A percentile compares a stretch with the other conserved stretches of the same genome.
Evolutionary conservation across 2,888 invertebrate genomes (phyloP).

Genomic region (Zhuqinia jingwanae): DNA sequence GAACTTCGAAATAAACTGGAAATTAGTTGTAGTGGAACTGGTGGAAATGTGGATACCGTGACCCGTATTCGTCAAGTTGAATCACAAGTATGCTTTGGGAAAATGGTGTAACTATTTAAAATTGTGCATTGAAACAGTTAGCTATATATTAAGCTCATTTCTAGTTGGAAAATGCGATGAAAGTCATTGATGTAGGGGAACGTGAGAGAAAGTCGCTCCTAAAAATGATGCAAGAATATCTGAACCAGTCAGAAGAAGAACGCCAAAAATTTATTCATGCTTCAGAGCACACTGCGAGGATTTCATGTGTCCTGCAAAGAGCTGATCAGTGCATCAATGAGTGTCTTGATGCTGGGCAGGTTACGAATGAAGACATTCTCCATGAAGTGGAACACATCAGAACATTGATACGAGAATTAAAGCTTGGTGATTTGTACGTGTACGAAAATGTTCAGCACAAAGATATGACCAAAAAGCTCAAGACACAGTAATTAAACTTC

Average conservation of each 20-base stretch:
- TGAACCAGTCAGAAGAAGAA: conserved; percentile 84
- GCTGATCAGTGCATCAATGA: conserved; percentile 75
- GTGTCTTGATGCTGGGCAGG: conserved; percentile 76
- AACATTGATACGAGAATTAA: conserved; percentile 75
- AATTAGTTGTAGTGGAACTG: conserved; percentile 58
- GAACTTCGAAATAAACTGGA: conserved; percentile 70
- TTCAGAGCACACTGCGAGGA: conserved; percentile 75
- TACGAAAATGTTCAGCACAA: conserved; percentile 59
- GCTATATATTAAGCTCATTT: background rate
- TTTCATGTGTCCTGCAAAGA: conserved; percentile 72
- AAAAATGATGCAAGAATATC: conserved; percentile 84
- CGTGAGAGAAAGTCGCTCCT: conserved; percentile 85
- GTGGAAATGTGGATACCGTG: conserved; percentile 53
- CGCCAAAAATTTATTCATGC: conserved; percentile 81
- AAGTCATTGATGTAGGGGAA: conserved; percentile 82
- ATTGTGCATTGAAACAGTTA: background rate
- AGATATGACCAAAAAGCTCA: conserved; percentile 57
- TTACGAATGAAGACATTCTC: conserved; percentile 72
- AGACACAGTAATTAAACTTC: conserved; percentile 63
- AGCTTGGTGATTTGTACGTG: conserved; percentile 75
- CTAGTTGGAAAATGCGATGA: conserved; percentile 67
- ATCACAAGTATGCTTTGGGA: conserved; percentile 51
- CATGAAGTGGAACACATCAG: conserved; percentile 76
- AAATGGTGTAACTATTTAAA: background rate
- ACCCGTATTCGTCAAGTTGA: conserved; percentile 66